Evolutionary conservation across 1,140 invertebrate genomes (phyloP), one percentile per base, ranked within the genome.

Genomic region (Drosophila paulistorum): DNA sequence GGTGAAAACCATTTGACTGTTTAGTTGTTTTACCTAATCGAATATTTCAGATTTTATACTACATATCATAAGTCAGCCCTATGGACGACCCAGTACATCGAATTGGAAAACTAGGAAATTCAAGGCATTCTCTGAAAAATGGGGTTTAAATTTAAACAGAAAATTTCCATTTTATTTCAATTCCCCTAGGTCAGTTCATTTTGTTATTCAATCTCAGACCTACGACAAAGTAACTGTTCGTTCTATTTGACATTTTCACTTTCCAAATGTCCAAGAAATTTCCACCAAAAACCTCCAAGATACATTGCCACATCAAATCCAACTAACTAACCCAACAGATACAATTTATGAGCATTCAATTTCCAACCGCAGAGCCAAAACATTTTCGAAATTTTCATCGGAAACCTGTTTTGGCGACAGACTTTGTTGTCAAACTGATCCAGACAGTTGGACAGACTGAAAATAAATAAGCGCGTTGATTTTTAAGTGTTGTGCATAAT

Each of bases 401-500:
- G 35, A 81, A 89, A 89, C 84, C 71, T 33, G 84, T 89, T 89
- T 81, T 39, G 55, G 73, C 84, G 79, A 85, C 81, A 51, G 78
- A 81, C 68, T 82, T 77, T 65, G 80, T 77, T 77, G 84, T 83
- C 83, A 75, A 77, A 82, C 81, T 84, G 77, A 89, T 89, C 84
- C 80, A 78, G 83, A 65, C 73, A 65, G 71, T 68, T 14, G 65
- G 41, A 72, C 23, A 55, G 42, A 72, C 5, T 51, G 66, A 67
- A 82, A 81, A 77, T 81, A 86, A 81, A 82, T 82, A 83, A 74
- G 62, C 75, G 84, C 84, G 80, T 87, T 87, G 84, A 87, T 89
- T 89, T 87, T 87, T 89, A 89, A 89, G 84, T 89, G 84, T 89
- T 89, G 77, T 89, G 84, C 81, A 89, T 89, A 89, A 89, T 81